Conservation (phyloP, 30 jellyfish, hydroid and myxozoan species). For the Clytia hemisphaerica region DNA sequence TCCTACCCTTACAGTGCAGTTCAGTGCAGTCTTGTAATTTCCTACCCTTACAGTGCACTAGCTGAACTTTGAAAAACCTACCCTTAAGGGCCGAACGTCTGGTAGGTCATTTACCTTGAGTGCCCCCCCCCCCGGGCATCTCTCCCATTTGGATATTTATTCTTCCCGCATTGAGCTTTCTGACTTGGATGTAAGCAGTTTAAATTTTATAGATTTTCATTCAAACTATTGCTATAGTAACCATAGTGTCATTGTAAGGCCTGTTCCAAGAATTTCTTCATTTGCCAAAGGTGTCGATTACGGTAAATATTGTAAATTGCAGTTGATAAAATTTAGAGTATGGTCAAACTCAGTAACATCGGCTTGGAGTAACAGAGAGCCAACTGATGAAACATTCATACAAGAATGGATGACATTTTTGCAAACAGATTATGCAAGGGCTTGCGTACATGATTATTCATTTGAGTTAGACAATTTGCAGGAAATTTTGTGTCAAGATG, state of each 20-base stretch:
- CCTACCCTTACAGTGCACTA: too few relatives aligned
- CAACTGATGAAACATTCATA: conserved; percentile 17
- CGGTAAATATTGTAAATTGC: conserved; percentile 36
- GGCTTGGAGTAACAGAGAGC: conserved; percentile 41
- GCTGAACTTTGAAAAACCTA: too few relatives aligned
- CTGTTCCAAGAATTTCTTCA: conserved; percentile 11
- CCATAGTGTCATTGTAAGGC: not conserved
- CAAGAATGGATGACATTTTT: conserved; percentile 23
- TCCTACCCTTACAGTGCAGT: too few relatives aligned
- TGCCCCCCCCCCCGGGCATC: too few relatives aligned
- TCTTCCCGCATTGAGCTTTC: conserved; percentile 11
- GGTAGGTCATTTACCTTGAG: too few relatives aligned
- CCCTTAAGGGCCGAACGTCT: too few relatives aligned
- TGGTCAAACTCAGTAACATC: conserved; percentile 12
- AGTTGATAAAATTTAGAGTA: conserved; percentile 34
- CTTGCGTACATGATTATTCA: conserved; percentile 11
- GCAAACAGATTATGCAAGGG: conserved; percentile 25
- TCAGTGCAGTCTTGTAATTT: too few relatives aligned
- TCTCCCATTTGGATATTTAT: conserved; percentile 23
- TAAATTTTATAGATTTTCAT: conserved; percentile 21
- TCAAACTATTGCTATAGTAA: conserved; percentile 19
- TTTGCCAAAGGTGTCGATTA: conserved; percentile 11
- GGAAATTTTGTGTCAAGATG: conserved; percentile 1
- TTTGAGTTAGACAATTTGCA: conserved; percentile 20
- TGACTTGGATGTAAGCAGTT: not conserved